Evolutionary conservation across 2,797 vertebrate genomes (phyloP).

Genomic region (Tolypeutes matacus): DNA sequence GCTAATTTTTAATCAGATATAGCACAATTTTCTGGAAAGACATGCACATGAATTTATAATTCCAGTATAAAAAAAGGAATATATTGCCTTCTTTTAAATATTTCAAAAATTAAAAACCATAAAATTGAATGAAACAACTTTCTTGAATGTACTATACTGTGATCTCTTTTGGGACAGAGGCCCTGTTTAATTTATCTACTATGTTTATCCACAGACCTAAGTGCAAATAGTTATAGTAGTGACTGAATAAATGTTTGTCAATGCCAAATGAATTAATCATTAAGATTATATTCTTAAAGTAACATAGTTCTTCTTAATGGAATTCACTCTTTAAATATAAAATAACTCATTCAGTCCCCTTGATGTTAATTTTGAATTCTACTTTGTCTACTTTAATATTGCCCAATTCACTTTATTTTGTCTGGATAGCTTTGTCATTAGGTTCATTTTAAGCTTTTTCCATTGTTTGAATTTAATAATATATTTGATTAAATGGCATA

Average conservation of each 20-base stretch:
- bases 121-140: conserved; percentile 47
- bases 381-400: background rate
- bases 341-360: background rate
- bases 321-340: background rate
- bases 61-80: conserved; percentile 17
- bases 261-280: conserved; percentile 25
- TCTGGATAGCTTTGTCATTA: background rate
- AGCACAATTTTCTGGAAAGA: background rate
- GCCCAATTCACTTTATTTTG: background rate
- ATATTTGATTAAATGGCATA: background rate
- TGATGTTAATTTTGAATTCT: background rate
- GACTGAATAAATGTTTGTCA: background rate
- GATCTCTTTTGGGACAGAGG: conserved; percentile 2
- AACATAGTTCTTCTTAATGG: background rate
- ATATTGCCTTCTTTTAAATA: conserved; percentile 43
- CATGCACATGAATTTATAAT: background rate
- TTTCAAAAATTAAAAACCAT: conserved; percentile 17
- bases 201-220: background rate
- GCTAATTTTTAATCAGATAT: background rate
- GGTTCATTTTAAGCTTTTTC: background rate
- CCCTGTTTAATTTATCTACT: background rate
- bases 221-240: background rate
- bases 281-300: background rate
- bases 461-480: background rate
- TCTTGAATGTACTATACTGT: conserved; percentile 32